Evolutionary conservation across 2,113 vertebrate species (phyloP).

Genomic region (Sardina pilchardus): DNA sequence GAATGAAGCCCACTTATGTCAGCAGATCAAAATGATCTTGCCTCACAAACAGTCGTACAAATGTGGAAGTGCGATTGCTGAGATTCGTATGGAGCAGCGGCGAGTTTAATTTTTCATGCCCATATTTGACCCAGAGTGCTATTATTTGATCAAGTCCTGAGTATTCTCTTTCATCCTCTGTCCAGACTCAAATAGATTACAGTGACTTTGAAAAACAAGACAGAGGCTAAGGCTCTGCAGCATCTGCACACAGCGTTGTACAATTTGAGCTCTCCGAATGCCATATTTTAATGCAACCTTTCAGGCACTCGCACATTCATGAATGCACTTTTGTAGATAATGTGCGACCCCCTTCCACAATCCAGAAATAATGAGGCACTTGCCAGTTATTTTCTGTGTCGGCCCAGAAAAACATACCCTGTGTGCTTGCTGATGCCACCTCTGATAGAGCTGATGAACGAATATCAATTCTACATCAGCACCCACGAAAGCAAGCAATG

Average conservation of each 20-base stretch:
- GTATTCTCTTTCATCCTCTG: conserved; percentile 11
- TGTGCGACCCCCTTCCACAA: neutral
- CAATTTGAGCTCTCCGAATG: neutral
- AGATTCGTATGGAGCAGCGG: neutral
- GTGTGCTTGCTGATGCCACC: neutral
- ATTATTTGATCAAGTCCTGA: conserved; percentile 7
- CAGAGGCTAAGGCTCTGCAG: neutral
- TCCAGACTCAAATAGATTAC: neutral
- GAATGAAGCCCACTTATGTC: neutral
- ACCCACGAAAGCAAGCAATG: neutral
- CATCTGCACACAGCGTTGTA: neutral
- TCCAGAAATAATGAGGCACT: conserved; percentile 1
- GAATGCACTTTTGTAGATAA: neutral
- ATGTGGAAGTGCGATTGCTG: neutral
- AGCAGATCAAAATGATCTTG: neutral
- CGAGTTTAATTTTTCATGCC: neutral
- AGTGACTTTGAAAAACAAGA: neutral
- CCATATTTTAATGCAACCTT: neutral
- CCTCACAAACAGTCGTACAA: neutral
- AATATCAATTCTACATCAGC: neutral
- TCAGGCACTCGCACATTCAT: neutral
- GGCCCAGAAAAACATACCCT: neutral
- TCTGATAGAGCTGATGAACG: neutral
- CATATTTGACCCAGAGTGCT: neutral
- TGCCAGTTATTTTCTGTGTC: neutral